Conservation (phyloP, 2,888 invertebrate species). For the Tortrix viridana region DNA sequence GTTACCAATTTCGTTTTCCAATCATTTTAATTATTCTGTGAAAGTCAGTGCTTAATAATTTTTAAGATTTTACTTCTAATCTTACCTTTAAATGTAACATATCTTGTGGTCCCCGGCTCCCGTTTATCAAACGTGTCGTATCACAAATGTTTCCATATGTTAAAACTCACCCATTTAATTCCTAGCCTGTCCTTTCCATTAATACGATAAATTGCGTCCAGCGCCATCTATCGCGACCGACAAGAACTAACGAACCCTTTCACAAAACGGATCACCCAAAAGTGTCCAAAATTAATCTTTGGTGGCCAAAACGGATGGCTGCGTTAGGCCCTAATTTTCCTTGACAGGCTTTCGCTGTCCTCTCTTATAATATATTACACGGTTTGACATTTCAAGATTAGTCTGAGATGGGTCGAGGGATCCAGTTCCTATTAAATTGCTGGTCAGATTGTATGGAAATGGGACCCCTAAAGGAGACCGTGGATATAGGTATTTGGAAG, state of each 20-base stretch:
- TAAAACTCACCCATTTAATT: not conserved
- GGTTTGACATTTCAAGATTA: slow-evolving; percentile 39
- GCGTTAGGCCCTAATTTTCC: slow-evolving; percentile 8
- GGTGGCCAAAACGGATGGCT: slow-evolving; percentile 20
- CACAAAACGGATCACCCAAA: slow-evolving; percentile 26
- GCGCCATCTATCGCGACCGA: slow-evolving; percentile 23
- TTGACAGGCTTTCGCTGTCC: slow-evolving; percentile 35
- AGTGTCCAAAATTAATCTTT: slow-evolving; percentile 33
- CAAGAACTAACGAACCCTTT: slow-evolving; percentile 28
- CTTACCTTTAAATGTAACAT: no score
- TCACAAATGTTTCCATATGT: no score
- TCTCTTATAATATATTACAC: slow-evolving; percentile 35
- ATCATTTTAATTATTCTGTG: no score
- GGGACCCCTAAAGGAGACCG: slow-evolving; percentile 6
- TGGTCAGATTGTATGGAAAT: slow-evolving; percentile 6
- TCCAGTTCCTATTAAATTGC: slow-evolving; percentile 25
- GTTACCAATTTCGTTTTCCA: no score
- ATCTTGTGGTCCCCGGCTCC: no score
- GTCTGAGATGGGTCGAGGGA: slow-evolving; percentile 37
- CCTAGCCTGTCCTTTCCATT: not conserved
- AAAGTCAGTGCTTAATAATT: no score
- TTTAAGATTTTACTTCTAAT: no score
- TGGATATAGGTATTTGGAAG: not conserved
- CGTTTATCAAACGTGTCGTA: no score
- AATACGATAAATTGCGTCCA: slow-evolving; percentile 5